These are phyloP conservation scores for Callocephalon fimbriatum DNA, from an alignment of 2,113 vertebrate species.

Conservation along the genomic window DNA sequence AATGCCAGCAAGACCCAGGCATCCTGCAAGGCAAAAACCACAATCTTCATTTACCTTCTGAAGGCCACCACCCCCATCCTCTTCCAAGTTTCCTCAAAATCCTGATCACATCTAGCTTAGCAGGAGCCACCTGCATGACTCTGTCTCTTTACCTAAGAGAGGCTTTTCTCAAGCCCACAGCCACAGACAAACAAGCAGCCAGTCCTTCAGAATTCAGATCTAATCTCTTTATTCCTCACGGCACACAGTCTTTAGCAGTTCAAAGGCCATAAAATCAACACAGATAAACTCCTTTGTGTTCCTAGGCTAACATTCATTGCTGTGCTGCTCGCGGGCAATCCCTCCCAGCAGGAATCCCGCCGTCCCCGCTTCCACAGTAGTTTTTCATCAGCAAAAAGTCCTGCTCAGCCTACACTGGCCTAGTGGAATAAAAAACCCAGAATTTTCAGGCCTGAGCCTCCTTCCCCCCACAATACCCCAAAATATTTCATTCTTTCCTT, in stretches of 20 bases:
- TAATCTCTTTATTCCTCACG: conserved; percentile 35
- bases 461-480: neutral
- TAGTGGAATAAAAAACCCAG: neutral
- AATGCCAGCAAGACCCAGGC: neutral
- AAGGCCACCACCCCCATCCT: accelerated
- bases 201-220: neutral
- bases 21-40: neutral
- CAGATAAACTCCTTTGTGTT: conserved; percentile 16
- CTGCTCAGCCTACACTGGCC: neutral
- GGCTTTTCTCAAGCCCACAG: neutral
- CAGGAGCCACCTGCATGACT: neutral
- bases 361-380: neutral
- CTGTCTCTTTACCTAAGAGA: neutral
- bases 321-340: neutral
- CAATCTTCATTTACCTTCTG: neutral
- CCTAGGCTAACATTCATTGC: neutral
- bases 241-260: neutral
- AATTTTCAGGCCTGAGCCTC: neutral
- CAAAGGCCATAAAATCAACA: conserved; percentile 53
- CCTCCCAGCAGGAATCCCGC: neutral
- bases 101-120: neutral
- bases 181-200: conserved; percentile 16
- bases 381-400: neutral
- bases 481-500: neutral
- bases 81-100: neutral